Percentiles rank a stretch among this genome's conserved stretches.
Evolutionary conservation across 2,113 vertebrate genomes (phyloP).

Genomic region (Gasterosteus nipponicus): DNA sequence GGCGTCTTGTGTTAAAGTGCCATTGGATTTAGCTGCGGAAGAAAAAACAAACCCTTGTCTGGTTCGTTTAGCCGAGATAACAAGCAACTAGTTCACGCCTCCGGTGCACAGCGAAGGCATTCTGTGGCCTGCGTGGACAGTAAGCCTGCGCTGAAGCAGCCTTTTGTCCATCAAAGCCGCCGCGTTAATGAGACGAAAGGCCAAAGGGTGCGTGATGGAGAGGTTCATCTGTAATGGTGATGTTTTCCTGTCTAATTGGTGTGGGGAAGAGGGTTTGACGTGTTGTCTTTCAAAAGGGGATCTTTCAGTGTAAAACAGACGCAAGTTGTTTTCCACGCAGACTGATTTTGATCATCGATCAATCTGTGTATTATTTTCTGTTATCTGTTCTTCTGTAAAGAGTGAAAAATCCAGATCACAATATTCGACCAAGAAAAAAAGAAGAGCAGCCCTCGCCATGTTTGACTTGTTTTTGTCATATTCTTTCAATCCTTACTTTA

Average conservation of each 20-base stretch:
- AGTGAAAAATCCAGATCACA: neutral
- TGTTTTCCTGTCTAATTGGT: constrained; percentile 43
- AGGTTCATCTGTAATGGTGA: constrained; percentile 37
- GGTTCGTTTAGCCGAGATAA: constrained; percentile 45
- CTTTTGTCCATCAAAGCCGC: constrained; percentile 24
- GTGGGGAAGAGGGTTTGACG: neutral
- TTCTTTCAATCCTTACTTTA: neutral
- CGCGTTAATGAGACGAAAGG: constrained; percentile 19
- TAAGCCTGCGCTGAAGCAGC: constrained; percentile 24
- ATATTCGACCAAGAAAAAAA: neutral
- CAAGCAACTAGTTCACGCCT: constrained; percentile 38
- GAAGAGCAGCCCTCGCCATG: neutral
- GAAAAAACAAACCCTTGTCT: constrained; percentile 54
- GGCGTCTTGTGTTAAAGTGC: constrained; percentile 36
- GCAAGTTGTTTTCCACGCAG: no score
- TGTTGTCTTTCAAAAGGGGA: constrained; percentile 4
- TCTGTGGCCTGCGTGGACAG: constrained; percentile 38
- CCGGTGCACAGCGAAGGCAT: constrained; percentile 27
- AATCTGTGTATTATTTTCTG: neutral
- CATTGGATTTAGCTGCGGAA: constrained; percentile 47
- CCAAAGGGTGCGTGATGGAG: constrained; percentile 13
- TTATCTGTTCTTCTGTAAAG: neutral
- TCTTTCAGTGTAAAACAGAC: neutral
- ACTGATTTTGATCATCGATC: neutral
- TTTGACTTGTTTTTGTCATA: neutral